Conservation (phyloP, 2,888 invertebrate genomes). For the Scaptomyza caliginosa region DNA sequence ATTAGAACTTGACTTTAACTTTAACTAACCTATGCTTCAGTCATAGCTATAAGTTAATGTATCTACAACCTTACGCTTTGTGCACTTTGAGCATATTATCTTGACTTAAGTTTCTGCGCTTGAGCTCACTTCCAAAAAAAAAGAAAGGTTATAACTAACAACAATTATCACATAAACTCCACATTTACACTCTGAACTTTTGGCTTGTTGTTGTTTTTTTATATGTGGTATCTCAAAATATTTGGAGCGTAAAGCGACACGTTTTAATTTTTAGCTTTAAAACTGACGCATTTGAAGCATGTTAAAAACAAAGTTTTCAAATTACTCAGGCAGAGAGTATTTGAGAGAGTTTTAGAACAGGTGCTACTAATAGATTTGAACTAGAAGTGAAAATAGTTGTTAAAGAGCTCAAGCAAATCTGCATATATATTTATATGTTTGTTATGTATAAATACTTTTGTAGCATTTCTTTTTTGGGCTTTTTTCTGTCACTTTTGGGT, state of each 20-base stretch:
- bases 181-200: conserved; percentile 72
- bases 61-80: conserved; percentile 8
- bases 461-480: conserved; percentile 15
- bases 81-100: conserved; percentile 34
- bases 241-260: conserved; percentile 70
- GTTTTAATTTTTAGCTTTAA: conserved; percentile 50
- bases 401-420: too few relatives aligned
- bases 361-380: not conserved
- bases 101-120: conserved; percentile 16
- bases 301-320: conserved; percentile 33
- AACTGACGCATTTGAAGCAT: conserved; percentile 61
- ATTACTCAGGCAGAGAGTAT: not conserved
- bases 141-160: not conserved
- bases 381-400: not conserved
- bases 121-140: conserved; percentile 20
- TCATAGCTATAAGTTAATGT: not conserved
- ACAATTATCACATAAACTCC: conserved; percentile 64
- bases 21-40: conserved; percentile 2
- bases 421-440: not conserved
- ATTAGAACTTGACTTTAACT: conserved; percentile 34
- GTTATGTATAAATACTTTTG: conserved; percentile 1
- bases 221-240: conserved; percentile 43
- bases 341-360: not conserved
- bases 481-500: conserved; percentile 31
- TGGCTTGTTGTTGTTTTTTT: conserved; percentile 4